Conservation (phyloP, 2,888 invertebrate genomes). For the Leptura quadrifasciata region DNA sequence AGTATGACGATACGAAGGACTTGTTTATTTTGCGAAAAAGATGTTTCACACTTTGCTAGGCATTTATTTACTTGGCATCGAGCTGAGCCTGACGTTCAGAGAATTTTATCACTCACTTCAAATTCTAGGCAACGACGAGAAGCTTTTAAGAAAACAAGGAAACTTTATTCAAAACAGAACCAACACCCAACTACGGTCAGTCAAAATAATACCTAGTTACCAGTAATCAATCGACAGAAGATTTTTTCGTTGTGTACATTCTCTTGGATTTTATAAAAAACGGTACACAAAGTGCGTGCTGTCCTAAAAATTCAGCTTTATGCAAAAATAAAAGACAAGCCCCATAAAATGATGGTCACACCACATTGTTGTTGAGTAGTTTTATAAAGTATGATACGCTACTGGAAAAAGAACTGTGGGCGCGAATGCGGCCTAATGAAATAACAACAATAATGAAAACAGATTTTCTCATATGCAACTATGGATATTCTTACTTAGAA, state of each 20-base stretch:
- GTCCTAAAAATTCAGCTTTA: not conserved
- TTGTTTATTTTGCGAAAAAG: conserved; percentile 28
- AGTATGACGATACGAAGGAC: conserved; percentile 10
- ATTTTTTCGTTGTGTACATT: conserved; percentile 29
- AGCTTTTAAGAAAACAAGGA: conserved; percentile 15
- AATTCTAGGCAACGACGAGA: conserved; percentile 11
- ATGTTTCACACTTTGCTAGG: conserved; percentile 12
- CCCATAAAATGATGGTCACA: no score
- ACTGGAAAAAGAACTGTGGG: conserved; percentile 49
- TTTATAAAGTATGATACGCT: conserved; percentile 48
- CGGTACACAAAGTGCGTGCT: conserved; percentile 16
- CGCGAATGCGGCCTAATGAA: conserved; percentile 53
- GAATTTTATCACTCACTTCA: not conserved
- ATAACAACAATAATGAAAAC: conserved; percentile 48
- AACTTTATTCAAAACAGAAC: conserved; percentile 23
- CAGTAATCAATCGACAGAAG: not conserved
- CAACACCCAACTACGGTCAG: conserved; percentile 12
- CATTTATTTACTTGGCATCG: conserved; percentile 23
- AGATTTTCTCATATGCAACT: conserved; percentile 50
- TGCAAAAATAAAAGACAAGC: conserved; percentile 4
- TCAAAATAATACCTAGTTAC: not conserved
- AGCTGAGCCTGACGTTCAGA: not conserved
- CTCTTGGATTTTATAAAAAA: conserved; percentile 33
- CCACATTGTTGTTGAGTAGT: conserved; percentile 42
- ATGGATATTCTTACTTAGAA: conserved; percentile 54